These are phyloP conservation scores for Aethes cnicana DNA, from an alignment of 2,888 invertebrate species.

Conservation along the genomic window DNA sequence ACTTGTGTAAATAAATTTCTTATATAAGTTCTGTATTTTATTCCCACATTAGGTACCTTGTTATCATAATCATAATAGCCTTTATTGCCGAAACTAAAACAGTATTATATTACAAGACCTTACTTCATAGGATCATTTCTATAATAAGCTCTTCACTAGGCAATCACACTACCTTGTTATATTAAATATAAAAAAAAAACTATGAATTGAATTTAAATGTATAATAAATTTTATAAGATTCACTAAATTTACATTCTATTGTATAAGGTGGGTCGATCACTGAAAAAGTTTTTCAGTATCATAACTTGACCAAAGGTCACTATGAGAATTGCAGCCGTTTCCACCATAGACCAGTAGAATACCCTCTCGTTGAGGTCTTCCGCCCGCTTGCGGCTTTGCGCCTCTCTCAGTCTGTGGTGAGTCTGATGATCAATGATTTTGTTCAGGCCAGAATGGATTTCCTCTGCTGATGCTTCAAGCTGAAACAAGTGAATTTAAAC, in stretches of 20 bases:
- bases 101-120: too few relatives aligned
- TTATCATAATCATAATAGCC: too few relatives aligned
- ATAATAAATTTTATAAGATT: conserved; percentile 67
- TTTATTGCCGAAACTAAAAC: too few relatives aligned
- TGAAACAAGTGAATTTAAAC: conserved; percentile 61
- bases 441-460: conserved; percentile 94
- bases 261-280: conserved; percentile 75
- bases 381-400: conserved; percentile 96
- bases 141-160: too few relatives aligned
- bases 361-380: conserved; percentile 98
- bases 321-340: conserved; percentile 91
- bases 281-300: conserved; percentile 95
- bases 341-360: conserved; percentile 95
- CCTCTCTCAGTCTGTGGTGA: conserved; percentile 96
- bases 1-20: conserved; percentile 28
- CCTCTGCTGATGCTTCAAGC: conserved; percentile 96
- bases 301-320: conserved; percentile 96
- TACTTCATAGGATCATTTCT: too few relatives aligned
- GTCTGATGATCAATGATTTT: conserved; percentile 97
- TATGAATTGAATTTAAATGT: conserved; percentile 49
- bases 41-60: too few relatives aligned
- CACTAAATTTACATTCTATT: conserved; percentile 66
- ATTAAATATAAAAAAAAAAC: conserved; percentile 39
- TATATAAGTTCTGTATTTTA: conserved; percentile 14
- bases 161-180: too few relatives aligned